phyloP scores from a whole-genome alignment of 2,113 vertebrate genomes.

The Psittacula cyanocephala region DNA sequence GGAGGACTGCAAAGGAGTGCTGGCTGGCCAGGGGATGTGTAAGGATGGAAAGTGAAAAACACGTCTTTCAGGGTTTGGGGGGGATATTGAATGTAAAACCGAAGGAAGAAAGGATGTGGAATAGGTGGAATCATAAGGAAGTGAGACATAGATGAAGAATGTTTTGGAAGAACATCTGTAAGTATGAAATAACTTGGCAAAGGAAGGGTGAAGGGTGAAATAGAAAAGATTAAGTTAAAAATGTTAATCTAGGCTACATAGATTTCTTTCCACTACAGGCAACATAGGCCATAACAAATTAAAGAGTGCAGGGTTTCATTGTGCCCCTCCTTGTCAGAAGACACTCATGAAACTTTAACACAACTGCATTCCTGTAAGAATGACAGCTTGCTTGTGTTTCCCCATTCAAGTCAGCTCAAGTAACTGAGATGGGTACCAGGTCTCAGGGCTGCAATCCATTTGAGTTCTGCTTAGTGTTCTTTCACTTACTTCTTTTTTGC shows the following conservation, averaged over 20 bases:
- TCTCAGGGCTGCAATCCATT: background rate
- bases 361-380: background rate
- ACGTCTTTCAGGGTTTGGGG: fast-evolving
- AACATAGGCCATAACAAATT: background rate
- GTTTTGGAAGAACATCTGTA: background rate
- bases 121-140: background rate
- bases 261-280: background rate
- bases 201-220: background rate
- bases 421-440: background rate
- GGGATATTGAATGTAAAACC: background rate
- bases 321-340: background rate
- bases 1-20: background rate
- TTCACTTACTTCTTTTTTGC: background rate
- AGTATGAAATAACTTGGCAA: background rate
- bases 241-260: background rate
- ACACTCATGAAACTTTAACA: background rate
- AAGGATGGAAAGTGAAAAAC: background rate
- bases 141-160: background rate
- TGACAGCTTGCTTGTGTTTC: background rate
- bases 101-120: background rate
- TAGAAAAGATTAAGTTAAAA: background rate
- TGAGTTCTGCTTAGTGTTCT: background rate
- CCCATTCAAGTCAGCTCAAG: background rate
- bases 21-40: background rate
- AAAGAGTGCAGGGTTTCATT: background rate